Evolutionary conservation across 2,797 vertebrate genomes (phyloP), one percentile per base, ranked within the genome.

Genomic region (Serranus cabrilla): DNA sequence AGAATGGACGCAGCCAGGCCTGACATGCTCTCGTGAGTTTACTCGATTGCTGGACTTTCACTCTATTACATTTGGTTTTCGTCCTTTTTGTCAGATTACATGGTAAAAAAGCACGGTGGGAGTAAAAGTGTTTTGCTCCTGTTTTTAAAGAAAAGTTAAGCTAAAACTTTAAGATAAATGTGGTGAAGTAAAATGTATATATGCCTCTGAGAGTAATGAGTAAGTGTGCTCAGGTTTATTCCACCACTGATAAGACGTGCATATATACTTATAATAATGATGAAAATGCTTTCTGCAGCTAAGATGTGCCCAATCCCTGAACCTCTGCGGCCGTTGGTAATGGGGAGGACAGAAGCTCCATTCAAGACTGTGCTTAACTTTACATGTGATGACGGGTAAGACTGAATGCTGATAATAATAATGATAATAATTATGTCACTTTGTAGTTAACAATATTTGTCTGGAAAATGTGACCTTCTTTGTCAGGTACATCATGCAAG

Each of bases 311-410:
- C 92, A 1, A 91, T 90, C 50, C 96, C 96, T 27, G 91, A 80
- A 61, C 65, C 88, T 17, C 87, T 96, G 70, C 71, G 79, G 66
- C 91, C 97, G 0, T 95, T 97, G 71, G 91, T 84, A 1, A 90
- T 91, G 51, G 89, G 93, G 5, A 91, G 87, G 37, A 82, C 61
- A 34, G 93, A 94, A 11, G 80, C 91, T 25, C 90, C 89, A 11
- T 98, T 94, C 81, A 93, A 94, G 83, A 97, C 91, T 17, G 71
- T 56, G 1, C 74, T 97, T 47, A 94, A 72, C 60, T 98, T 91
- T 88, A 84, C 95, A 2, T 98, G 97, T 87, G 92, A 96, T 2
- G 82, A 94, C 0, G 98, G 97, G 97, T 98, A 92, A 95, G 92
- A 25, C 0, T 9, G 20, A 51, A 56, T 5, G 3, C 2, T 0